Evolutionary conservation across 2,113 vertebrate genomes (phyloP), one percentile per base, ranked within the genome.

Genomic region (Nothobranchius kuhntae): DNA sequence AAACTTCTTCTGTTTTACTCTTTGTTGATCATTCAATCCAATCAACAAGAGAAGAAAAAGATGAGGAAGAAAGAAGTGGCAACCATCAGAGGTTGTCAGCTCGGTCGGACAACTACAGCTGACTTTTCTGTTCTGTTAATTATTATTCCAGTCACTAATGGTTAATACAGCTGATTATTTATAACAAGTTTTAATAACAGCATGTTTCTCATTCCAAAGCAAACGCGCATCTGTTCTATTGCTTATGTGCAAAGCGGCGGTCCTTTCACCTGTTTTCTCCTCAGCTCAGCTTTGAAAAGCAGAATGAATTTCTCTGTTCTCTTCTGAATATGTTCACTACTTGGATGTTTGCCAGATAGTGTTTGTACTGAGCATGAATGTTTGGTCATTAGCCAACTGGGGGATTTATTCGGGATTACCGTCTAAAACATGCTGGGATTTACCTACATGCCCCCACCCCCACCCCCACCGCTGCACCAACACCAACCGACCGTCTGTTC

Each of bases 341-440:
- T 51, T 81, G 81, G 81, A 68, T 63, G 58, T 44, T 42, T 24
- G 67, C 80, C 86, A 80, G 30, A 59, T 77, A 53, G 36, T 72
- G 71, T 71, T 78, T 85, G 73, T 78, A 69, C 42, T 2, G 68
- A 2, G 14, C 57, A 81, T 77, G 77, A 81, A 81, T 84, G 73
- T 77, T 75, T 85, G 83, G 80, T 81, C 61, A 44, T 51, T 57
- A 50, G 78, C 86, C 88, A 85, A 80, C 59, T 56, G 51, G 56
- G 38, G 52, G 84, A 73, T 3, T 86, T 75, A 81, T 65, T 69
- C 70, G 45, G 72, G 84, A 88, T 89, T 85, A 82, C 60, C 64
- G 61, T 78, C 65, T 85, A 40, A 73, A 85, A 81, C 62, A 69
- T 75, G 68, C 53, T 13, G 51, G 73, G 56, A 67, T 78, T 85